Evolutionary conservation across 2,797 vertebrate genomes (phyloP).

Genomic region (Gymnopithys bicolor): DNA sequence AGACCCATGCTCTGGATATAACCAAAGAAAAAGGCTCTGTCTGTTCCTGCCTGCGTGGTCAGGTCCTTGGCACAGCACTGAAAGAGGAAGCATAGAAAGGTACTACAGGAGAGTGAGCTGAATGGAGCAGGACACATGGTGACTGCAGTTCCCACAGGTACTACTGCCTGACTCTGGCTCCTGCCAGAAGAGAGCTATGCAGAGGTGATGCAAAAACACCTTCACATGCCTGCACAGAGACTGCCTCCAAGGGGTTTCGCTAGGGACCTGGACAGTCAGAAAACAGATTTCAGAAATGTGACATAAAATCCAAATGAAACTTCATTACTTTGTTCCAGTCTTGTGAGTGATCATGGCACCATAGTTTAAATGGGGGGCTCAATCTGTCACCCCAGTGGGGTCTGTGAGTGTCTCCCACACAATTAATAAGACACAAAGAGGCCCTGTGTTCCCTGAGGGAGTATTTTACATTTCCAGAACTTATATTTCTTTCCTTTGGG

Average conservation of each 20-base stretch:
- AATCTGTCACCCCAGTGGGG: fast-evolving
- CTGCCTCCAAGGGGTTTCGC: neutral
- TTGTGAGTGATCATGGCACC: neutral
- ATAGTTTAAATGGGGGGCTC: neutral
- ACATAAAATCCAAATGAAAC: neutral
- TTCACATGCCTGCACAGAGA: fast-evolving
- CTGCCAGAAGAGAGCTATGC: neutral
- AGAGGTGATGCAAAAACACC: fast-evolving
- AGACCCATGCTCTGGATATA: neutral
- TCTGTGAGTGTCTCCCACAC: neutral
- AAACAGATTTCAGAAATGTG: neutral
- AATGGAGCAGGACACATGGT: fast-evolving
- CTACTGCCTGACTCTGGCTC: neutral
- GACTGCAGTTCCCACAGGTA: neutral
- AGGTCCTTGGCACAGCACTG: neutral
- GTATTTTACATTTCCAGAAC: neutral
- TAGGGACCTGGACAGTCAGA: fast-evolving
- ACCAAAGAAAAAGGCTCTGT: neutral
- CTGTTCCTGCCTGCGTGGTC: neutral
- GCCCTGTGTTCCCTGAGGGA: neutral
- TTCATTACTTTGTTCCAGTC: neutral
- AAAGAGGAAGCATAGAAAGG: neutral
- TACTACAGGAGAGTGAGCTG: neutral
- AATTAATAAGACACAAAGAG: neutral
- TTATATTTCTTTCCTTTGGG: fast-evolving